Base-by-base conservation (phyloP, 2,113 vertebrate genomes). In the Casuarius casuarius region DNA sequence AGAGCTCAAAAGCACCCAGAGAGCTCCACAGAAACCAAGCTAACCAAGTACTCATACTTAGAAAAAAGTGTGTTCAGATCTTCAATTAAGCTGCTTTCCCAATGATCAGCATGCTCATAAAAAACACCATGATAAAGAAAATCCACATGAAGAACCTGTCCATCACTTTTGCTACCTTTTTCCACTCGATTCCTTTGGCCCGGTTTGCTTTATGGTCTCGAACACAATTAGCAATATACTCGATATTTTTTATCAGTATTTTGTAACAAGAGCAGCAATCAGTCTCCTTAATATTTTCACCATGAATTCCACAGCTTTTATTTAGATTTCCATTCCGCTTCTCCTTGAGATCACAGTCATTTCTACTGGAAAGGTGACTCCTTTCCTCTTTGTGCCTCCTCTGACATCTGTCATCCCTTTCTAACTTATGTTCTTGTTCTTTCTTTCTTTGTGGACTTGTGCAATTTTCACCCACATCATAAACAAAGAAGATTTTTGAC, bases 81-180 rank as follows among this genome's bases (percentile, higher is more conserved):
- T 74, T 76, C 72, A 68, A 28, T 98, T 97, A 99, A 42, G 98
- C 98, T 9, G 99, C 99, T 97, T 99, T 99, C 83, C 99, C 99
- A 81, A 99, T 98, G 92, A 99, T 98, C 84, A 99, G 97, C 93
- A 99, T 96, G 3, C 99, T 99, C 99, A 99, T 99, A 76, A 99
- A 99, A 93, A 99, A 99, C 67, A 99, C 99, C 99, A 99, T 99
- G 20, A 99, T 77, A 83, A 99, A 99, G 94, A 99, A 99, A 92
- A 99, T 97, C 99, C 99, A 99, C 99, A 99, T 99, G 96, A 99
- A 99, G 97, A 99, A 99, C 8, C 99, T 97, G 94, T 99, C 99
- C 98, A 99, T 99, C 97, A 99, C 99, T 98, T 99, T 99, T 52
- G 99, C 99, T 1, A 99, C 98, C 93, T 99, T 99, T 96, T 99